These are phyloP conservation scores for Antheraea yamamai DNA, from an alignment of 2,888 invertebrate species.

Conservation along the genomic window DNA sequence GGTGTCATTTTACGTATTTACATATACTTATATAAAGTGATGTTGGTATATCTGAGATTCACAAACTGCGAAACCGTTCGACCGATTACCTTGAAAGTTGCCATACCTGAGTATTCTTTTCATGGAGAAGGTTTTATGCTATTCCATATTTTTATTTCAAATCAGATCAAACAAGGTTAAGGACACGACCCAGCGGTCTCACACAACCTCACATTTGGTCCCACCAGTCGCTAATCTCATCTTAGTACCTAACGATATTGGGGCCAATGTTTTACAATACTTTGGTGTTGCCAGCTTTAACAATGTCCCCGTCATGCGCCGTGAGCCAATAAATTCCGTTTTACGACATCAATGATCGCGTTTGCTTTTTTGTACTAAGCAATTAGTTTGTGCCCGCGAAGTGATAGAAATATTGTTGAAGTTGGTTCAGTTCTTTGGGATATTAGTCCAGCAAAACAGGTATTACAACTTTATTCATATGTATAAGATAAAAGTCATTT, in stretches of 20 bases:
- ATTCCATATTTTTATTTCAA: no score
- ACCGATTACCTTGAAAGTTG: no score
- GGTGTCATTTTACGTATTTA: background rate
- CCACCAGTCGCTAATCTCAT: background rate
- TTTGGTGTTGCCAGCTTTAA: background rate
- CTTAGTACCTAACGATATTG: background rate
- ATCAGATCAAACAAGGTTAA: background rate
- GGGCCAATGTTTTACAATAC: background rate
- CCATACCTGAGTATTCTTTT: no score
- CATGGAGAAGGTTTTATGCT: no score
- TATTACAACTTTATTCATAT: no score
- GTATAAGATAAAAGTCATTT: no score
- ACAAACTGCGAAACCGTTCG: no score
- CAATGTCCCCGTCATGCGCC: background rate
- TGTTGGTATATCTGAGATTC: no score
- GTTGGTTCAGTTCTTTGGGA: no score
- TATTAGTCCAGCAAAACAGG: no score
- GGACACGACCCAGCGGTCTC: background rate
- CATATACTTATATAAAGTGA: background rate
- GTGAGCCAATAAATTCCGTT: background rate
- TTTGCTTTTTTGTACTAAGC: background rate
- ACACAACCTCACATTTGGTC: background rate
- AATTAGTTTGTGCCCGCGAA: no score
- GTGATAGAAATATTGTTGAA: no score
- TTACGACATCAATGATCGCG: background rate